Base-by-base conservation (phyloP, 2,113 vertebrate species). In the Ochotona curzoniae region DNA sequence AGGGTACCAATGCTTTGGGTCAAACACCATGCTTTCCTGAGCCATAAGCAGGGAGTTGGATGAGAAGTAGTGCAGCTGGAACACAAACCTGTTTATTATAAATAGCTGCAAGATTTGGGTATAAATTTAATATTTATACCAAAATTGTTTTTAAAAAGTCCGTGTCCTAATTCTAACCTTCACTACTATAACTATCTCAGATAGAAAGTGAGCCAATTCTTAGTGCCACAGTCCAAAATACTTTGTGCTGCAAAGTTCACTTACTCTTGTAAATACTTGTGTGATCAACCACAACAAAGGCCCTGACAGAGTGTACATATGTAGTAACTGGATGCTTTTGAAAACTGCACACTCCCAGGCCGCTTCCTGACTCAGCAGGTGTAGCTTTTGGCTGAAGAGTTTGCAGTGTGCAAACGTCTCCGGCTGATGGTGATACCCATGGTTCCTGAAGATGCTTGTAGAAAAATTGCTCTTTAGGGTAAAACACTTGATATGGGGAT, bases 301-400 rank as follows among this genome's bases (percentile, higher is more conserved):
- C 2, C 49, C 30, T 26, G 26, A 13, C 2, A 7, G 2, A 1
- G 9, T 17, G 25, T 25, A 5, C 32, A 0, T 23, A 11, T 30
- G 15, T 7, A 23, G 6, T 28, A 47, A 18, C 64, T 21, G 18
- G 38, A 21, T 9, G 63, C 21, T 15, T 32, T 25, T 54, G 18
- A 18, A 11, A 63, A 30, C 38, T 26, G 5, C 17, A 57, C 70
- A 64, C 44, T 61, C 54, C 44, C 54, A 78, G 21, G 54, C 21
- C 49, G 26, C 4, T 1, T 3, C 0, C 61, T 28, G 66, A 57
- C 15, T 13, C 21, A 25, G 21, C 44, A 35, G 30, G 23, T 35
- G 30, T 73, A 30, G 26, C 14, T 57, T 35, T 44, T 6, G 9
- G 66, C 47, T 71, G 35, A 15, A 9, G 57, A 79, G 12, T 17